These are phyloP conservation scores for Dicrostonyx torquatus DNA, from an alignment of 2,797 vertebrate species.

Conservation along the genomic window DNA sequence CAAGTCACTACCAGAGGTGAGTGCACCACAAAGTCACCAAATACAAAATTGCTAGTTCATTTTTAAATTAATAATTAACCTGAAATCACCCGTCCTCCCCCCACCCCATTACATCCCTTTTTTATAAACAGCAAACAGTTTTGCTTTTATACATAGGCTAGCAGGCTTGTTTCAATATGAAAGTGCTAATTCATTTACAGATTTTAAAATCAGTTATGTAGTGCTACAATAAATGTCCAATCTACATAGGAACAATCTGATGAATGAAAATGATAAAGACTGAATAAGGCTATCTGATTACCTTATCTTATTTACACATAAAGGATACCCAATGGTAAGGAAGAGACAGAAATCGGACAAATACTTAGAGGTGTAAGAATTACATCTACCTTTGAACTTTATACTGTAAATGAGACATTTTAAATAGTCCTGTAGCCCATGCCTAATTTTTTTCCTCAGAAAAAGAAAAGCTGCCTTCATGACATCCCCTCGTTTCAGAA, in stretches of 20 bases:
- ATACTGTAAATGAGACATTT: constrained; percentile 94
- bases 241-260: constrained; percentile 98
- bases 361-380: constrained; percentile 95
- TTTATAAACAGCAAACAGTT: constrained; percentile 90
- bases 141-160: constrained; percentile 99
- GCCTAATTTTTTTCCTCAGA: constrained; percentile 90
- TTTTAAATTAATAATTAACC: constrained; percentile 89
- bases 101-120: constrained; percentile 86
- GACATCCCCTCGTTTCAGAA: constrained; percentile 91
- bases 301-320: constrained; percentile 96
- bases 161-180: constrained; percentile 99
- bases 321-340: constrained; percentile 88
- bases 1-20: constrained; percentile 91
- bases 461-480: constrained; percentile 93
- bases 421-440: constrained; percentile 93
- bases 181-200: constrained; percentile 99
- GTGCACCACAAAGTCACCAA: constrained; percentile 89
- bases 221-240: constrained; percentile 98
- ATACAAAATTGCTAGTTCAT: constrained; percentile 89
- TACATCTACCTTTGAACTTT: constrained; percentile 91
- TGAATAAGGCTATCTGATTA: constrained; percentile 95
- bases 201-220: constrained; percentile 96
- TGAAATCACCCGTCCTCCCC: constrained; percentile 85
- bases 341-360: constrained; percentile 89
- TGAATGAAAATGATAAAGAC: constrained; percentile 88